Conservation (phyloP, 2,113 vertebrate species). For the Amphiprion ocellaris region DNA sequence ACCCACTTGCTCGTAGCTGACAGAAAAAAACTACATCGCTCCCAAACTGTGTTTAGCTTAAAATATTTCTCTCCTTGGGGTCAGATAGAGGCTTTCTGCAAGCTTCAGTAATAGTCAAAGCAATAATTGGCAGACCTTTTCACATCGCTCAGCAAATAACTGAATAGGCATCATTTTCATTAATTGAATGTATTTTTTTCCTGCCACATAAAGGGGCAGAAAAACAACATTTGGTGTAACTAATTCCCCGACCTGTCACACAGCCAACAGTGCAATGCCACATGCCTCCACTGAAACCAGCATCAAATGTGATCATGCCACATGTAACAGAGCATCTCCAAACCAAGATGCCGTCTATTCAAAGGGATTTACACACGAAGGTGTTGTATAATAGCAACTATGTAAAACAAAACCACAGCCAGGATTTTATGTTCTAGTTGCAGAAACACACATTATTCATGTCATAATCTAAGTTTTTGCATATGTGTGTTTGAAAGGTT, state of each 20-base stretch:
- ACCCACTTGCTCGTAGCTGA: not conserved
- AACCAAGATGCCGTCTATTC: not conserved
- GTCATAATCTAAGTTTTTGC: not conserved
- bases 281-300: not conserved
- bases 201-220: not conserved
- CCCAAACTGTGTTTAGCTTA: not conserved
- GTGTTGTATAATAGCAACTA: not conserved
- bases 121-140: not conserved
- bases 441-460: slow-evolving; percentile 4
- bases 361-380: not conserved
- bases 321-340: not conserved
- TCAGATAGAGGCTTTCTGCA: not conserved
- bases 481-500: slow-evolving; percentile 8
- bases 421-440: not conserved
- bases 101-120: slow-evolving; percentile 1
- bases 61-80: not conserved
- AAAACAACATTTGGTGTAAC: not conserved
- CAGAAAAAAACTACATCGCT: not conserved
- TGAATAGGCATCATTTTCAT: not conserved
- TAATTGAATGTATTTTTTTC: not conserved
- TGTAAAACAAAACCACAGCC: not conserved
- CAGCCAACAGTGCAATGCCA: not conserved
- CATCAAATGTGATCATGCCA: not conserved
- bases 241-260: not conserved
- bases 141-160: not conserved